phyloP scores from a whole-genome alignment of 2,797 vertebrate species.

The Mionectes olivaceus region DNA sequence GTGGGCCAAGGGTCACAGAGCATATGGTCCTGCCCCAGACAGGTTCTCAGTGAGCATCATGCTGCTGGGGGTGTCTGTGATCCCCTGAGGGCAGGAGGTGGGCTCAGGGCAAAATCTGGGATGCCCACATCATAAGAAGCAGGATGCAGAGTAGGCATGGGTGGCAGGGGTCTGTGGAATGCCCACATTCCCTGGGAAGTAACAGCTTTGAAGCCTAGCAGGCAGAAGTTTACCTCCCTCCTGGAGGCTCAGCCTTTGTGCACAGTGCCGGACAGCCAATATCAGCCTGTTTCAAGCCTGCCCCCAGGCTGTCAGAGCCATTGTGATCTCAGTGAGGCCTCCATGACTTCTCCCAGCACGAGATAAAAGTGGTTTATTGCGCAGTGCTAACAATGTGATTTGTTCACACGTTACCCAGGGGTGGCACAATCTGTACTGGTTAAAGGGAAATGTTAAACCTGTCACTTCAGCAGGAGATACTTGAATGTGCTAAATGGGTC shows the following conservation, averaged over 20 bases:
- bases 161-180: not conserved
- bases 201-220: not conserved
- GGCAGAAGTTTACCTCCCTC: not conserved
- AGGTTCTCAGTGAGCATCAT: rapidly evolving
- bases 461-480: conserved; percentile 17
- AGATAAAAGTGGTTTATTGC: conserved; percentile 17
- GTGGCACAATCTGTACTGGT: conserved; percentile 13
- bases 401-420: conserved; percentile 31
- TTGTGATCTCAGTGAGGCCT: rapidly evolving
- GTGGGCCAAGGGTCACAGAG: rapidly evolving
- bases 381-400: not conserved
- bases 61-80: not conserved
- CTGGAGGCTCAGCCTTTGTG: not conserved
- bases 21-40: rapidly evolving
- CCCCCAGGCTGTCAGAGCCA: rapidly evolving
- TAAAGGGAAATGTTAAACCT: conserved; percentile 46
- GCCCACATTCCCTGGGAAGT: not conserved
- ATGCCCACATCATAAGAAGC: rapidly evolving
- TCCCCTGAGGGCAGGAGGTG: not conserved
- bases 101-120: not conserved
- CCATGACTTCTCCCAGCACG: not conserved
- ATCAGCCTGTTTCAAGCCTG: not conserved
- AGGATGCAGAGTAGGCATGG: rapidly evolving
- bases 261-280: not conserved
- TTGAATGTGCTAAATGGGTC: not conserved